These are phyloP conservation scores for Pelobates fuscus DNA, from an alignment of 2,113 vertebrate species.

Conservation along the genomic window DNA sequence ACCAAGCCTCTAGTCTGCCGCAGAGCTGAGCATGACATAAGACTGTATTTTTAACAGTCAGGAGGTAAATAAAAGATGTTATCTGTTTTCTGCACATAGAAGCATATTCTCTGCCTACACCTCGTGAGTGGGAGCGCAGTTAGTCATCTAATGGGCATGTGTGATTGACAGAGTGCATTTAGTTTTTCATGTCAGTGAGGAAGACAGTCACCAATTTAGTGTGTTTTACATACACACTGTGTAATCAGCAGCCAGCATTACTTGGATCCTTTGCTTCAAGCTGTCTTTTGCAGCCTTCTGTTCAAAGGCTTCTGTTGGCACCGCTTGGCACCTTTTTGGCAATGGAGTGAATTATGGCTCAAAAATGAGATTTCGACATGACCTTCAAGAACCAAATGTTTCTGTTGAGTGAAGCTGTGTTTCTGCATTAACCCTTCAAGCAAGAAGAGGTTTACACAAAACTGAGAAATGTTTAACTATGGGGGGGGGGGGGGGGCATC, in stretches of 20 bases:
- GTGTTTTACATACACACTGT: constrained; percentile 38
- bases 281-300: constrained; percentile 43
- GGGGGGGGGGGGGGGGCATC: too few species aligned
- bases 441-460: too few species aligned
- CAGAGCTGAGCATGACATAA: constrained; percentile 26
- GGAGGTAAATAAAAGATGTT: constrained; percentile 40
- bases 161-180: constrained; percentile 44
- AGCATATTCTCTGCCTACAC: constrained; percentile 44
- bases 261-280: not conserved
- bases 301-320: constrained; percentile 15
- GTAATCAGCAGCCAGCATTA: constrained; percentile 33
- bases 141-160: constrained; percentile 48
- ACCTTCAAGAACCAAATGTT: not conserved
- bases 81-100: constrained; percentile 19
- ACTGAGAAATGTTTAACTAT: too few species aligned
- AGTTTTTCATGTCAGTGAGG: constrained; percentile 33
- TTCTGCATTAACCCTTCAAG: too few species aligned
- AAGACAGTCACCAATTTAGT: constrained; percentile 47
- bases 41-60: constrained; percentile 35
- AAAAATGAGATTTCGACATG: not conserved
- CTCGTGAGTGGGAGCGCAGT: constrained; percentile 41
- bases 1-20: not conserved
- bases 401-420: not conserved
- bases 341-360: constrained; percentile 2
- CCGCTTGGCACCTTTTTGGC: not conserved